Base-by-base conservation (phyloP, 1,140 invertebrate species). In the Triops longicaudatus region DNA sequence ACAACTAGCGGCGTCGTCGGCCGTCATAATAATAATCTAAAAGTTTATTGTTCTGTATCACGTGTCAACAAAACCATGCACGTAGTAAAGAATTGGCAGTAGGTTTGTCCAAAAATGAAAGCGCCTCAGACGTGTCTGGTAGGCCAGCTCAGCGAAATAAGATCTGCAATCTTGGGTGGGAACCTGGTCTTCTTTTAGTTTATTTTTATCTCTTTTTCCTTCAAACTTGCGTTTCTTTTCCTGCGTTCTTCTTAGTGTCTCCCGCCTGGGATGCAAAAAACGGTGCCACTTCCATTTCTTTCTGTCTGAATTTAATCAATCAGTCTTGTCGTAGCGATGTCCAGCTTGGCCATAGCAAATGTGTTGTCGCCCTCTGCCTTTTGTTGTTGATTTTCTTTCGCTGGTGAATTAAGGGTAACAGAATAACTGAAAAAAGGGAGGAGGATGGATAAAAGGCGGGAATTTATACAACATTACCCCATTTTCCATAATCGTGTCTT, bases 51-150 rank as follows among this genome's bases (percentile, higher is more conserved):
- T 44, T 75, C 74, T 75, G 74, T 75, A 75, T 75, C 74, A 75
- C 74, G 44, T 75, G 74, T 75, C 74, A 75, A 75, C 74, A 75
- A 75, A 75, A 75, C 74, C 74, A 75, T 75, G 31, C 74, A 75
- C 74, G 26, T 75, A 74, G 73, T 74, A 43, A 75, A 75, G 74
- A 75, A 75, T 43, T 75, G 74, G 74, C 74, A 75, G 74, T 43
- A 44, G 74, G 74, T 44, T 75, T 63, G 50, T 63, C 50, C 50
- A 63, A 63, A 63, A 63, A 63, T 63, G 50, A 63, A 63, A 63
- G 50, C 74, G 44, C 74, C 27, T 75, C 44, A 75, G 28, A 75
- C 42, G 41, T 75, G 41, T 43, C 44, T 75, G 44, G 44, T 50
- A 41, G 42, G 42, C 44, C 41, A 27, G 37, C 26, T 43, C 28